Conservation (phyloP, 2,888 invertebrate genomes). For the Cryptocephalus primarius region DNA sequence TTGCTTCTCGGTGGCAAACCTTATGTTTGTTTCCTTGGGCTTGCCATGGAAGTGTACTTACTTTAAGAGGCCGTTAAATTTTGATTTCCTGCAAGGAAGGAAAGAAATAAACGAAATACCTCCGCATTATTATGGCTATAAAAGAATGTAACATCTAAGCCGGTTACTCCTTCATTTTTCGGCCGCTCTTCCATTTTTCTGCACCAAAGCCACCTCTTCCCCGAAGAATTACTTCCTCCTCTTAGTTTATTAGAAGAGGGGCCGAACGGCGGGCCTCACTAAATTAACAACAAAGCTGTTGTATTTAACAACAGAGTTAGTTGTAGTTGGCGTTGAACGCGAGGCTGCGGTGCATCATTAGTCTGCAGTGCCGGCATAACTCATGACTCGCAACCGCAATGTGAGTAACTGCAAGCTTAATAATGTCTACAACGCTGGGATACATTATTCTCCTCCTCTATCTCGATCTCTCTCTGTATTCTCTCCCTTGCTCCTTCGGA, state of each 20-base stretch:
- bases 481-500: too few species aligned
- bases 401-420: conserved; percentile 36
- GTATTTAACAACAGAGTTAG: conserved; percentile 27
- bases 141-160: too few species aligned
- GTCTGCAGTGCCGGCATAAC: conserved; percentile 30
- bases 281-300: conserved; percentile 20
- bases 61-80: too few species aligned
- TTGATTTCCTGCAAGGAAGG: too few species aligned
- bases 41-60: too few species aligned
- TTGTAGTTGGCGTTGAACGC: conserved; percentile 22
- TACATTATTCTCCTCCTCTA: conserved; percentile 8
- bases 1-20: too few species aligned
- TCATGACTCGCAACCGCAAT: conserved; percentile 32
- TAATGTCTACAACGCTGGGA: conserved; percentile 29
- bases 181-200: too few species aligned
- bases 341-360: conserved; percentile 31
- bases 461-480: too few species aligned
- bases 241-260: conserved; percentile 18
- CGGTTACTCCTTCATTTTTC: too few species aligned
- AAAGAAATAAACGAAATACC: too few species aligned
- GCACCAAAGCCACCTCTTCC: neutral
- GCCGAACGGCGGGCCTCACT: conserved; percentile 7
- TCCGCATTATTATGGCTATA: too few species aligned
- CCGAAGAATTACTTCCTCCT: conserved; percentile 8
- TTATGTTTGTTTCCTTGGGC: too few species aligned